A percentile compares a stretch with the other conserved stretches of the same genome.
Evolutionary conservation across 2,888 invertebrate genomes (phyloP).

Genomic region (Petrophora chlorosata): DNA sequence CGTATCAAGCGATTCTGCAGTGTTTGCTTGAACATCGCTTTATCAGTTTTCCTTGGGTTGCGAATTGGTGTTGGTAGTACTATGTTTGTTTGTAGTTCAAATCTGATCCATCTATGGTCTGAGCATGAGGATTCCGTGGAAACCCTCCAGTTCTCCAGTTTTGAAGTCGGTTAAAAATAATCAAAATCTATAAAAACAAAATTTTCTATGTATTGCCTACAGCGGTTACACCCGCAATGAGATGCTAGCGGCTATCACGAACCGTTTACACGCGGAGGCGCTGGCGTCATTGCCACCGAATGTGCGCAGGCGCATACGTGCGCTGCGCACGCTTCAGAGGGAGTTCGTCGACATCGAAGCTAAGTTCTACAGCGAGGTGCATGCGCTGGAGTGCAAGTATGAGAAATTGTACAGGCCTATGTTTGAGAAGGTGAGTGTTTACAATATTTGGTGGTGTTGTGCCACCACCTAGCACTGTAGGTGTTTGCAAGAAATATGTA

Average conservation of each 20-base stretch:
- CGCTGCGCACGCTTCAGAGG: constrained; percentile 93
- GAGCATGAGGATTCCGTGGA: too few relatives aligned
- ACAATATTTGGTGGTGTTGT: too few relatives aligned
- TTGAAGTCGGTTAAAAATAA: too few relatives aligned
- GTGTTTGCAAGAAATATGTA: too few relatives aligned
- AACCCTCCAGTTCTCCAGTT: too few relatives aligned
- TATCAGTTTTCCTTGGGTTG: too few relatives aligned
- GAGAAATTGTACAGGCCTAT: constrained; percentile 90
- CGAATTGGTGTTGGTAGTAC: too few relatives aligned
- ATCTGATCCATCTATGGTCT: too few relatives aligned
- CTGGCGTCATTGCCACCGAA: constrained; percentile 87
- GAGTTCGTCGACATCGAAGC: constrained; percentile 94
- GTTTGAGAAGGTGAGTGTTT: constrained; percentile 87
- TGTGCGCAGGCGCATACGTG: constrained; percentile 92
- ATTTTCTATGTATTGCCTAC: constrained; percentile 12
- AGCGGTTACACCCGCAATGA: constrained; percentile 80
- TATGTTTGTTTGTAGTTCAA: too few relatives aligned
- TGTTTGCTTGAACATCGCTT: too few relatives aligned
- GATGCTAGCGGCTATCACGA: constrained; percentile 84
- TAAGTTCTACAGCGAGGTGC: constrained; percentile 97
- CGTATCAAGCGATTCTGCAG: too few relatives aligned
- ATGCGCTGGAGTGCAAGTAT: constrained; percentile 96
- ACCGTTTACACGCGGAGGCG: constrained; percentile 83
- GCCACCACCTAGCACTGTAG: too few relatives aligned
- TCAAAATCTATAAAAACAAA: neutral